These are phyloP conservation scores for Chiloscyllium plagiosum DNA, from an alignment of 2,113 vertebrate genomes.

Conservation along the genomic window DNA sequence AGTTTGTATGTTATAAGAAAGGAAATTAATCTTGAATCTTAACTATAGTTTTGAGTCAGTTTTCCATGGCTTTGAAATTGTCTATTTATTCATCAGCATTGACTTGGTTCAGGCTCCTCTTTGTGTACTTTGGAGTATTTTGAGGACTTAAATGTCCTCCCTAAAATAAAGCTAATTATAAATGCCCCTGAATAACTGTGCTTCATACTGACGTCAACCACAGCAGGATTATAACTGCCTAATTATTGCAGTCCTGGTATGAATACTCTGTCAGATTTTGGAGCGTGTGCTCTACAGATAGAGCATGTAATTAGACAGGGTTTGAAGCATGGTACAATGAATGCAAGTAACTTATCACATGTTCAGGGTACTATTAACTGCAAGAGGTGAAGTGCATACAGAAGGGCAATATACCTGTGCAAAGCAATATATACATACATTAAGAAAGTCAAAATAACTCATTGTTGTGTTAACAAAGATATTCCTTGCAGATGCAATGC, in stretches of 20 bases:
- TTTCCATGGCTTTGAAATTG: neutral
- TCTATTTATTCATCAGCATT: neutral
- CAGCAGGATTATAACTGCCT: slow-evolving; percentile 17
- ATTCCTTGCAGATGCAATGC: neutral
- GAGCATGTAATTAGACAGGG: neutral
- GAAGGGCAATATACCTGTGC: neutral
- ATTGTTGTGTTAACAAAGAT: neutral
- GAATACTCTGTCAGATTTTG: slow-evolving; percentile 4
- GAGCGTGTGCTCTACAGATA: neutral
- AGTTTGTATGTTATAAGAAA: neutral
- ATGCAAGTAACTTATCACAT: neutral
- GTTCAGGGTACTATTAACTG: neutral
- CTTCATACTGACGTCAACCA: slow-evolving; percentile 18
- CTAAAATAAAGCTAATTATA: slow-evolving; percentile 32
- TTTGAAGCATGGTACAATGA: neutral
- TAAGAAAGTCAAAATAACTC: neutral
- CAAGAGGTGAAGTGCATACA: neutral
- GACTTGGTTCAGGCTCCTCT: neutral
- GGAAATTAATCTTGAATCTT: neutral
- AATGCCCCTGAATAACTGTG: neutral
- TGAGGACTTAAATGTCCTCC: slow-evolving; percentile 3
- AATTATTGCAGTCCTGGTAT: slow-evolving; percentile 15
- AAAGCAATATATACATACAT: neutral
- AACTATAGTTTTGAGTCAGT: neutral
- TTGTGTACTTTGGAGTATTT: neutral